A percentile compares a stretch with the other conserved stretches of the same genome.
Evolutionary conservation across 2,888 invertebrate species (phyloP).

Genomic region (Barypeithes pellucidus): DNA sequence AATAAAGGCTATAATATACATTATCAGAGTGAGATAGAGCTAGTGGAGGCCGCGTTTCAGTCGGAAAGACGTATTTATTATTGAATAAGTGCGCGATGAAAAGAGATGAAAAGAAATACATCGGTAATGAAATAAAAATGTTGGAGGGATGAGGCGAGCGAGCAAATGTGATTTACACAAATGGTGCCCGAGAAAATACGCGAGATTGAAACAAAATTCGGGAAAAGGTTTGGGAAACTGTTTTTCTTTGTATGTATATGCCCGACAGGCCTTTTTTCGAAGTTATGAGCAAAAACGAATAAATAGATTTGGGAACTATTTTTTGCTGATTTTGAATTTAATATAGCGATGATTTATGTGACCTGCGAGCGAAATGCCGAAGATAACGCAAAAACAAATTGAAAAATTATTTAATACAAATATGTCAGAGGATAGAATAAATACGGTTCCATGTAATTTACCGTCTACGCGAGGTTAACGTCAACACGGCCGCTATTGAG

Average conservation of each 20-base stretch:
- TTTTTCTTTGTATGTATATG: conserved; percentile 45
- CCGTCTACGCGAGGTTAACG: too few species aligned
- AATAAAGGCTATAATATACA: conserved; percentile 51
- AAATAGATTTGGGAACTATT: conserved; percentile 39
- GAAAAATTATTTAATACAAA: neutral
- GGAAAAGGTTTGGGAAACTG: conserved; percentile 47
- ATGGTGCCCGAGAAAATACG: conserved; percentile 52
- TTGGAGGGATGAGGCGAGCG: conserved; percentile 48
- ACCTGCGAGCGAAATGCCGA: conserved; percentile 7
- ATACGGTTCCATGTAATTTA: too few species aligned
- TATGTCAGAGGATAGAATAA: too few species aligned
- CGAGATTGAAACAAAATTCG: conserved; percentile 53
- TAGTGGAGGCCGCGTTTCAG: conserved; percentile 40
- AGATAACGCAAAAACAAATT: neutral
- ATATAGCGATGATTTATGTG: conserved; percentile 18
- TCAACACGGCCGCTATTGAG: too few species aligned
- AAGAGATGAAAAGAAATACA: conserved; percentile 54
- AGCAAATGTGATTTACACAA: conserved; percentile 55
- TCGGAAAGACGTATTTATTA: conserved; percentile 53
- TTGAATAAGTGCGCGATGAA: conserved; percentile 54
- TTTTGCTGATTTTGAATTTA: conserved; percentile 41
- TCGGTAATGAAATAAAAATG: conserved; percentile 54
- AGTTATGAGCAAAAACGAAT: conserved; percentile 37
- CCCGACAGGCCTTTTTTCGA: conserved; percentile 24
- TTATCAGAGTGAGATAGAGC: conserved; percentile 50